phyloP scores from a whole-genome alignment of 2,888 invertebrate genomes.

The Beris morrisii region DNA sequence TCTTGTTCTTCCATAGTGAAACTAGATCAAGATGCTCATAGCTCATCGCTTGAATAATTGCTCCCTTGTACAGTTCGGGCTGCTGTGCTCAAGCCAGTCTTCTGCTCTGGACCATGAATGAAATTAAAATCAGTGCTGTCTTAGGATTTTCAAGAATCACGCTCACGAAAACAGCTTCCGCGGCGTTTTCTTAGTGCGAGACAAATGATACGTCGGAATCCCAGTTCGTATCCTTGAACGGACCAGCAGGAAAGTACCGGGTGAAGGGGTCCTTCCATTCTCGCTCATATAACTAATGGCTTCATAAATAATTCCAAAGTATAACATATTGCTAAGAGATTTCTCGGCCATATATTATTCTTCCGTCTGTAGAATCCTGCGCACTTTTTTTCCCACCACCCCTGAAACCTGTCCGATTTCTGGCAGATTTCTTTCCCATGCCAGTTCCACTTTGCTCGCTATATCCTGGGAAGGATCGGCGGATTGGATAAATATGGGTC shows the following conservation, averaged over 20 bases:
- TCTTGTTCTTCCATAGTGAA: too few relatives aligned
- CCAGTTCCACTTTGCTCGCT: slow-evolving; percentile 10
- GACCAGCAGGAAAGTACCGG: neutral
- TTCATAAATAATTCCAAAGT: slow-evolving; percentile 37
- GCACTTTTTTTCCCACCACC: slow-evolving; percentile 15
- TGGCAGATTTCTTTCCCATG: slow-evolving; percentile 1
- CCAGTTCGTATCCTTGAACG: too few relatives aligned
- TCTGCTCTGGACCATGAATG: too few relatives aligned
- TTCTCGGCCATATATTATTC: slow-evolving; percentile 31
- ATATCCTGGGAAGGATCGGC: neutral
- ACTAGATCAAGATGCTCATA: too few relatives aligned
- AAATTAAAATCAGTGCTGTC: too few relatives aligned
- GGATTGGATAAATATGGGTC: slow-evolving; percentile 1
- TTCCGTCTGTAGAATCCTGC: slow-evolving; percentile 12
- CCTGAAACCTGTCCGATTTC: neutral
- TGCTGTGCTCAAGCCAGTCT: too few relatives aligned
- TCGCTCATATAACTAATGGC: slow-evolving; percentile 37
- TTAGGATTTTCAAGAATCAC: too few relatives aligned
- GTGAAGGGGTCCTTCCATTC: slow-evolving; percentile 7
- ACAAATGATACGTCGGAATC: slow-evolving; percentile 21
- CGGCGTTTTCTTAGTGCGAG: slow-evolving; percentile 17
- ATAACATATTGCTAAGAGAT: slow-evolving; percentile 38
- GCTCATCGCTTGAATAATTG: too few relatives aligned
- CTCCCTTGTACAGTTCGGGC: too few relatives aligned
- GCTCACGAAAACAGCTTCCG: neutral